phyloP scores from a whole-genome alignment of 1,140 invertebrate genomes.

The Temnothorax nylanderi region DNA sequence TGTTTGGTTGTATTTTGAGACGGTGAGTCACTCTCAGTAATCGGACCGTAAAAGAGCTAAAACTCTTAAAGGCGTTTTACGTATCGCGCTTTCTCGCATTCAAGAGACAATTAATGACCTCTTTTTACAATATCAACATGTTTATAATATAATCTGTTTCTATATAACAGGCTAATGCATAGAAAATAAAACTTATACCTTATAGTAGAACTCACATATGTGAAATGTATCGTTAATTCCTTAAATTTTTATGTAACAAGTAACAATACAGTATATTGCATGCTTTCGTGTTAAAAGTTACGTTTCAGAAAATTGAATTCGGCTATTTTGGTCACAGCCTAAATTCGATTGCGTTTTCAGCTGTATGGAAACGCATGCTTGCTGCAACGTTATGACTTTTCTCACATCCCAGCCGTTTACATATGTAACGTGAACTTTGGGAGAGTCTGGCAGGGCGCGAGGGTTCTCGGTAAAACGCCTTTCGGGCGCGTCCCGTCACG shows the following conservation, averaged over 20 bases:
- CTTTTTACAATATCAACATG: neutral
- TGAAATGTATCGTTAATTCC: neutral
- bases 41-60: neutral
- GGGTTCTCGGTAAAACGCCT: slow-evolving; percentile 39
- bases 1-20: slow-evolving; percentile 17
- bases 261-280: too few species aligned
- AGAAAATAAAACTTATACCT: neutral
- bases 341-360: neutral
- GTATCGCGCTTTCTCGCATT: neutral
- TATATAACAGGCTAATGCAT: neutral
- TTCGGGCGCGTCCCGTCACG: slow-evolving; percentile 60
- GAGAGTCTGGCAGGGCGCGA: slow-evolving; percentile 50
- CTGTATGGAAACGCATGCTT: neutral
- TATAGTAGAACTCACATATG: neutral
- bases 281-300: neutral
- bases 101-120: neutral
- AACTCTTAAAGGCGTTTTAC: neutral
- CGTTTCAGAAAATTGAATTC: neutral
- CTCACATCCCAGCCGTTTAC: slow-evolving; percentile 54
- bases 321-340: neutral
- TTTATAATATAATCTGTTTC: neutral
- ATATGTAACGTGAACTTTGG: slow-evolving; percentile 61
- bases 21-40: slow-evolving; percentile 4
- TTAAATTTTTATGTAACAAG: neutral
- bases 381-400: slow-evolving; percentile 15